Evolutionary conservation across 2,888 invertebrate genomes (phyloP).

Genomic region (Eilema griseolum): DNA sequence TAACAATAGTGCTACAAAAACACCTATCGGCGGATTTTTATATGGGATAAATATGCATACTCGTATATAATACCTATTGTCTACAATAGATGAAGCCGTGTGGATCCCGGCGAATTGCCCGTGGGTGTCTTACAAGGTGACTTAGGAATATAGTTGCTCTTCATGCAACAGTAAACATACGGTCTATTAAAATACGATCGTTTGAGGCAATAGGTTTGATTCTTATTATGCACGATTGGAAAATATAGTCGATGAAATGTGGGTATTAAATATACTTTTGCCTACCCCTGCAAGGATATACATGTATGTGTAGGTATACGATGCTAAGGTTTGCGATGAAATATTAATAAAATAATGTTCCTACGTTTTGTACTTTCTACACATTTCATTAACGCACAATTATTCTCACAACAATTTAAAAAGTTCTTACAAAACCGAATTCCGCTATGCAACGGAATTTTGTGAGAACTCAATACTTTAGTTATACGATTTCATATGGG

Average conservation of each 20-base stretch:
- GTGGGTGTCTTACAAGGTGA: no score
- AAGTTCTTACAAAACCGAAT: conserved; percentile 9
- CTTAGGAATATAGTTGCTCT: no score
- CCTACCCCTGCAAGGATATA: neutral
- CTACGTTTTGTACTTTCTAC: neutral
- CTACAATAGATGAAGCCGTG: no score
- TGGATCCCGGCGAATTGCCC: no score
- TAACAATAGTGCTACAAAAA: neutral
- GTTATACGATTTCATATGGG: conserved; percentile 25
- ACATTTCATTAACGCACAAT: neutral
- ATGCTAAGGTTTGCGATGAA: neutral
- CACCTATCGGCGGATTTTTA: neutral
- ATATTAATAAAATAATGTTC: neutral
- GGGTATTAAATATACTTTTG: neutral
- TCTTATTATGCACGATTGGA: no score
- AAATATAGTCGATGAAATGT: no score
- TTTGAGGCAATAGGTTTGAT: neutral
- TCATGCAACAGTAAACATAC: no score
- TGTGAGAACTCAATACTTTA: conserved; percentile 26
- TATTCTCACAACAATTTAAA: conserved; percentile 6
- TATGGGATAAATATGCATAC: neutral
- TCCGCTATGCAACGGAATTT: conserved; percentile 10
- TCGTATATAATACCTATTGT: no score
- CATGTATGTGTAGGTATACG: no score
- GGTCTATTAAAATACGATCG: no score